Base-by-base conservation (phyloP, 2,797 vertebrate genomes). In the Uromys caudimaculatus region DNA sequence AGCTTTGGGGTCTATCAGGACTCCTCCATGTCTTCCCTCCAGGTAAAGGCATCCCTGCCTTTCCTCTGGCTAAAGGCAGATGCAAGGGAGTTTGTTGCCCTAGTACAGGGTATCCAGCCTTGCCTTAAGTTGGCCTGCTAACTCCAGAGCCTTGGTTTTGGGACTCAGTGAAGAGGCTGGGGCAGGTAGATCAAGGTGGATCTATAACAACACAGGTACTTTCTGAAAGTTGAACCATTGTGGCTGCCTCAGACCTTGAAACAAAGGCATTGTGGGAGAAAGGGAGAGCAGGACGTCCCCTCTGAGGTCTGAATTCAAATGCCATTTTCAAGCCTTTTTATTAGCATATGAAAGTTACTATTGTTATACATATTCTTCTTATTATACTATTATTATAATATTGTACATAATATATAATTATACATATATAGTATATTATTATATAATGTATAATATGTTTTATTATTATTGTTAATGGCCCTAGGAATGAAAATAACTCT, bases 301-400 rank as follows among this genome's bases (percentile, higher is more conserved):
- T 29, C 77, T 86, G 47, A 67, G n/a, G 41, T 73, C 11, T 44
- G 81, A 78, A 81, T 81, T 56, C 21, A 82, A 90, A 91, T 85
- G 1, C 29, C 6, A 38, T 92, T 94, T 97, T 76, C 16, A 94
- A 90, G 44, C 38, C 52, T 95, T 96, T 92, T 3, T 69, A 13
- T 90, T 84, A 88, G 41, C 38, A 73, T 60, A 2, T 17, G 24
- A 83, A 41, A 95, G 23, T 23, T 88, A 77, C 27, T 29, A 54
- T 67, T 58, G 58, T 32, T 23, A 8, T 47, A 58, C 44, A 44
- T 44, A 44, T 44, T 44, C 3, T 44, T 44, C 44, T 44, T 44
- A 44, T 44, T 44, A 69, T n/a, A 52, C 27, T 29, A 52, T 67
- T 58, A 64, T 32, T 23, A 8, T 47, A 58, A 58, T 58, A 58